Evolutionary conservation across 1,140 invertebrate genomes (phyloP).

Genomic region (Bombus cullumanus): DNA sequence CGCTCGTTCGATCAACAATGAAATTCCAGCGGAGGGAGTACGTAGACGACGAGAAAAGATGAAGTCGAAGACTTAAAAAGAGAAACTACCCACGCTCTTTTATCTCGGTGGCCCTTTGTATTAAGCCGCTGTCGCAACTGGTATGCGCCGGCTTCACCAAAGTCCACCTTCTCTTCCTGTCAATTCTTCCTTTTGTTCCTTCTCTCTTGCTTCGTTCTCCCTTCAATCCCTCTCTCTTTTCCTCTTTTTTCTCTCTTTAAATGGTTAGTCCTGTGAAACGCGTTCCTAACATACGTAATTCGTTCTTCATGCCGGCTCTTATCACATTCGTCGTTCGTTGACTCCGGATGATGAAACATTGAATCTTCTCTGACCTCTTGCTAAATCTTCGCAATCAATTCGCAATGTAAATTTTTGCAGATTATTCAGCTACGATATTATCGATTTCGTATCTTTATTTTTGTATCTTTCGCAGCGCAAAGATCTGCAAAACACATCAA

Average conservation of each 20-base stretch:
- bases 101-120: conserved; percentile 65
- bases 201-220: neutral
- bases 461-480: no score
- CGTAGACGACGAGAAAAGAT: conserved; percentile 54
- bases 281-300: conserved; percentile 34
- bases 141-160: conserved; percentile 60
- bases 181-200: conserved; percentile 51
- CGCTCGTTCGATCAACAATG: conserved; percentile 46
- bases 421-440: no score
- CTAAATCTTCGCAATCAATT: no score
- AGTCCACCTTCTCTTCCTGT: conserved; percentile 62
- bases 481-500: no score
- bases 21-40: conserved; percentile 40
- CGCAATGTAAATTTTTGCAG: no score
- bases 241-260: neutral
- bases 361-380: neutral
- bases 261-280: neutral
- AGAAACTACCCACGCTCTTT: conserved; percentile 68
- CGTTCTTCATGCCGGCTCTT: conserved; percentile 17
- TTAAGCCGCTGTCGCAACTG: conserved; percentile 64
- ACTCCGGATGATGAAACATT: neutral
- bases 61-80: conserved; percentile 59
- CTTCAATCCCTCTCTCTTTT: neutral
- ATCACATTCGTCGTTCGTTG: conserved; percentile 4
- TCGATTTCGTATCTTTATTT: no score